Conservation (phyloP, 1,140 invertebrate species). For the Pseudachorutes palmiensis region DNA sequence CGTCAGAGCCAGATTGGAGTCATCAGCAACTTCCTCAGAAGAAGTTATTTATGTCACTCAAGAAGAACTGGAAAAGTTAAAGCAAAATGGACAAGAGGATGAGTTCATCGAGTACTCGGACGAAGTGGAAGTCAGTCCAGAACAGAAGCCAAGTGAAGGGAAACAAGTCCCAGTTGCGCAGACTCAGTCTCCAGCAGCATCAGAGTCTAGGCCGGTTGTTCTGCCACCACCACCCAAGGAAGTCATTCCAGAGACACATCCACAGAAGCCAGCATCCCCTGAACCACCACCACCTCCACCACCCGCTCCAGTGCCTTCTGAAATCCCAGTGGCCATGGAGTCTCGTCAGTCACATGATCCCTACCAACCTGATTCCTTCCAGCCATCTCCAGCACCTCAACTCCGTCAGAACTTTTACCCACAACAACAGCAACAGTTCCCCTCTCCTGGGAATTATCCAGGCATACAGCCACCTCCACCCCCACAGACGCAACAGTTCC, state of each 20-base stretch:
- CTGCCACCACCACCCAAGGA: too few species aligned
- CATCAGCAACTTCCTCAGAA: slow-evolving; percentile 19
- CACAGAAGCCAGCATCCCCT: too few species aligned
- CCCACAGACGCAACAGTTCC: not conserved
- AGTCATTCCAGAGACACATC: not conserved
- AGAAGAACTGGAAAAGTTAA: slow-evolving; percentile 34
- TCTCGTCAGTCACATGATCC: not conserved
- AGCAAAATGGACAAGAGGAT: slow-evolving; percentile 29
- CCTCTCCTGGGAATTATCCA: too few species aligned
- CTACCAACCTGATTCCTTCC: slow-evolving; percentile 6
- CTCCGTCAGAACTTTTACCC: not conserved
- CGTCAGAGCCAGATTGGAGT: not conserved
- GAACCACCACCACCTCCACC: not conserved
- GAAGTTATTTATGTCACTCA: slow-evolving; percentile 35
- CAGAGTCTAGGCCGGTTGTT: too few species aligned
- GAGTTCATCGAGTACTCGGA: slow-evolving; percentile 31
- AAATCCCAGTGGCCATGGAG: too few species aligned
- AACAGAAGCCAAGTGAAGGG: too few species aligned
- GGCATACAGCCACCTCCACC: slow-evolving; percentile 1
- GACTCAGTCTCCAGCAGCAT: not conserved
- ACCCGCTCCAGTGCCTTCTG: too few species aligned
- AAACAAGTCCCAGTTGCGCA: not conserved
- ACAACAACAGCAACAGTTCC: slow-evolving; percentile 10
- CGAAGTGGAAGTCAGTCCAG: slow-evolving; percentile 20
- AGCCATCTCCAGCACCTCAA: not conserved